Evolutionary conservation across 92 coral and sea anemone genomes (phyloP).

Genomic region (Heteractis magnifica): DNA sequence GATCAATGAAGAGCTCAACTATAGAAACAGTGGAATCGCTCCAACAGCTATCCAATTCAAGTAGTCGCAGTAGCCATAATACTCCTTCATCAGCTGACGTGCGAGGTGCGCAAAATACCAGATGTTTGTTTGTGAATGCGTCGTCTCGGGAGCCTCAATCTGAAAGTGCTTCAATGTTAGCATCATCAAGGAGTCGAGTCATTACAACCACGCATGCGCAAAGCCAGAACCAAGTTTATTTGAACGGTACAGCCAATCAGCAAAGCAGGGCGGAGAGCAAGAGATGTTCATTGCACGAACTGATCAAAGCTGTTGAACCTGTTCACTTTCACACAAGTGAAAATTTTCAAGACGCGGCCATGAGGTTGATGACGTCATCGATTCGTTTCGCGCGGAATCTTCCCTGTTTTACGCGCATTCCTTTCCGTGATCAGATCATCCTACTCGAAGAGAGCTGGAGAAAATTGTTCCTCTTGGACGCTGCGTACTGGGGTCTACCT

Average conservation of each 20-base stretch:
- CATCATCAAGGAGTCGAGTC: conserved; percentile 1
- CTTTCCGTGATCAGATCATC: conserved; percentile 94
- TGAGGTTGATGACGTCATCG: conserved; percentile 69
- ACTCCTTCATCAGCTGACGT: background rate
- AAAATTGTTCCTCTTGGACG: conserved; percentile 87
- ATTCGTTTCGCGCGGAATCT: conserved; percentile 88
- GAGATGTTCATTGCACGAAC: conserved; percentile 53
- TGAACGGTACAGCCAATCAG: conserved; percentile 33
- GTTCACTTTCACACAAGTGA: conserved; percentile 69
- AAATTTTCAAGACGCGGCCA: conserved; percentile 72
- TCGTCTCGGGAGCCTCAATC: conserved; percentile 2
- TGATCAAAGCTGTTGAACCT: conserved; percentile 70
- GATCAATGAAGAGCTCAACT: background rate
- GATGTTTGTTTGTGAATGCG: background rate
- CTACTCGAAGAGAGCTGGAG: conserved; percentile 96
- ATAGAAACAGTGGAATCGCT: conserved; percentile 3
- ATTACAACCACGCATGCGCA: conserved; percentile 29
- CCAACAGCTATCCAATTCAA: conserved; percentile 4
- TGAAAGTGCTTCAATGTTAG: background rate
- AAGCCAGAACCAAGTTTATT: conserved; percentile 13
- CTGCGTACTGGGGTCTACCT: conserved; percentile 87
- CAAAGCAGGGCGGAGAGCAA: conserved; percentile 2
- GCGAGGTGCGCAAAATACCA: background rate
- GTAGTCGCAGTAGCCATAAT: background rate
- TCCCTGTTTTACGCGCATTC: conserved; percentile 76